Evolutionary conservation across 2,888 invertebrate genomes (phyloP).

Genomic region (Cactoblastis cactorum): DNA sequence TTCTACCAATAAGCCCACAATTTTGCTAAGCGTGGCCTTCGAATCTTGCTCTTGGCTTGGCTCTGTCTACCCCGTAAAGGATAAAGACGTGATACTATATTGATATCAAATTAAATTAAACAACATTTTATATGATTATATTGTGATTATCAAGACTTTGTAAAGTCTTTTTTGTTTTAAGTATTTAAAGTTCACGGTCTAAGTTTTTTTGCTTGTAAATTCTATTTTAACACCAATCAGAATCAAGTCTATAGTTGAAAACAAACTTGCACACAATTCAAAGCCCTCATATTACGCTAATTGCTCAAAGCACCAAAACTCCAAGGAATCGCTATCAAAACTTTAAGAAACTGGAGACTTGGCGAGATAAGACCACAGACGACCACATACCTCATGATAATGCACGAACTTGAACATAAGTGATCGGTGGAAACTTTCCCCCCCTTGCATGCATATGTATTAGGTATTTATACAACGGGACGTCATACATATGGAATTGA

Average conservation of each 20-base stretch:
- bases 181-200: neutral
- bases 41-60: too few species aligned
- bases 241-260: neutral
- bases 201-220: neutral
- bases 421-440: conserved; percentile 10
- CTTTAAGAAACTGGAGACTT: conserved; percentile 4
- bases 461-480: conserved; percentile 8
- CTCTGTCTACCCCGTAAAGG: too few species aligned
- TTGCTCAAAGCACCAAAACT: conserved; percentile 3
- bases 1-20: too few species aligned
- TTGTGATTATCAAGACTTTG: too few species aligned
- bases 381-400: conserved; percentile 7
- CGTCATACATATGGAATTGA: conserved; percentile 7
- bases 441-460: conserved; percentile 13
- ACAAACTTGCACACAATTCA: neutral
- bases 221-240: neutral
- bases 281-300: conserved; percentile 1
- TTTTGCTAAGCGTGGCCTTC: too few species aligned
- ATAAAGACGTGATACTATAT: too few species aligned
- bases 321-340: neutral
- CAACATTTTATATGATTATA: too few species aligned
- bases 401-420: conserved; percentile 10
- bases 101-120: too few species aligned
- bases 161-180: too few species aligned
- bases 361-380: conserved; percentile 6